Conservation (phyloP, 1,140 invertebrate genomes). For the Drosophila parabipectinata region DNA sequence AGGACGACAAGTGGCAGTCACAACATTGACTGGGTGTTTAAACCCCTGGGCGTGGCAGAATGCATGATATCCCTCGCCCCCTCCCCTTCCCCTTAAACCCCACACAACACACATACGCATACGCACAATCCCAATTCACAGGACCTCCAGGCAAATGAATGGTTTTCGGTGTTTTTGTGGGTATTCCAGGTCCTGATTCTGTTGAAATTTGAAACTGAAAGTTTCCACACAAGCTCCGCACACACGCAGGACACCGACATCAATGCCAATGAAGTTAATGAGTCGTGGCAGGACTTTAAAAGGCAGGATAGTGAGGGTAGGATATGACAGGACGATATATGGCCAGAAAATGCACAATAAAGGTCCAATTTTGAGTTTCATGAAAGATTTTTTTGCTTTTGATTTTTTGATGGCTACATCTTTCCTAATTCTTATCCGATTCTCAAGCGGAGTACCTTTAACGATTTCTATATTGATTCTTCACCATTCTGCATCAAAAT, state of each 20-base stretch:
- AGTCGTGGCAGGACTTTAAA: not conserved
- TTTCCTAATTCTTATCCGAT: too few relatives aligned
- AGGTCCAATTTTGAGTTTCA: not conserved
- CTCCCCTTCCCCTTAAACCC: not conserved
- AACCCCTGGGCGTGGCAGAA: constrained; percentile 20
- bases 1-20: constrained; percentile 41
- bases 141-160: constrained; percentile 1
- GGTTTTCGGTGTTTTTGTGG: constrained; percentile 1
- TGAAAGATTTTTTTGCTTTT: too few relatives aligned
- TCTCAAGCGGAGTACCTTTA: too few relatives aligned
- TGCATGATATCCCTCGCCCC: constrained; percentile 30
- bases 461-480: too few relatives aligned
- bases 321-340: not conserved
- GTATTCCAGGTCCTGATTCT: constrained; percentile 6
- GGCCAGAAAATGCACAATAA: not conserved
- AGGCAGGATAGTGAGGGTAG: not conserved
- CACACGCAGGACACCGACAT: not conserved
- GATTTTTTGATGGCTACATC: too few relatives aligned
- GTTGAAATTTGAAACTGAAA: constrained; percentile 3
- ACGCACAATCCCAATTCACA: not conserved
- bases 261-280: constrained; percentile 12
- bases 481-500: too few relatives aligned
- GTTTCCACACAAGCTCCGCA: not conserved
- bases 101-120: constrained; percentile 1
- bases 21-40: constrained; percentile 56